Conservation (phyloP, 92 coral and sea anemone species). For the Hydrozoanthus gracilis region DNA sequence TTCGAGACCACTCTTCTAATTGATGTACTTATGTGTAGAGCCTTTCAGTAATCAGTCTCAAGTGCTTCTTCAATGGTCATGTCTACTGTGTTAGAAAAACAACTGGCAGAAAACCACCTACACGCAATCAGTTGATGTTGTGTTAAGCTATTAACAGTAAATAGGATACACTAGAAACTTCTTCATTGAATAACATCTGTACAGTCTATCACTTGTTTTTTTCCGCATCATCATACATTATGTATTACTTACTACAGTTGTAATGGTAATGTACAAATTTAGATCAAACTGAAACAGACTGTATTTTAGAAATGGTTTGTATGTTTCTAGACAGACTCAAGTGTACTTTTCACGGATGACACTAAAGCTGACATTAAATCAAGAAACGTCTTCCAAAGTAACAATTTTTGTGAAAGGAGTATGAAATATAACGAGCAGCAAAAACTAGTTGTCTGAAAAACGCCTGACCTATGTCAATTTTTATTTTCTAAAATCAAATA, state of each 20-base stretch:
- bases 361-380: neutral
- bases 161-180: neutral
- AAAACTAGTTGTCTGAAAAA: too few relatives aligned
- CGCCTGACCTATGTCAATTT: too few relatives aligned
- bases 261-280: neutral
- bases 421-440: too few relatives aligned
- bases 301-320: too few relatives aligned
- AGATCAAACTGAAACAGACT: neutral
- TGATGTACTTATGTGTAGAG: neutral
- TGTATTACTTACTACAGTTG: neutral
- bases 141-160: neutral
- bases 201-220: neutral
- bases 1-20: neutral
- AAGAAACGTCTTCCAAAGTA: too few relatives aligned
- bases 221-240: conserved; percentile 8
- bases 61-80: neutral
- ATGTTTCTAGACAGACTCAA: too few relatives aligned
- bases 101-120: neutral
- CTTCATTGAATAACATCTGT: neutral
- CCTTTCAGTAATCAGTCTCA: neutral
- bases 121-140: neutral
- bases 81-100: conserved; percentile 19
- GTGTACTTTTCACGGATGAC: neutral
- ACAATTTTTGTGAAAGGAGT: too few relatives aligned
- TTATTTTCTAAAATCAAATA: too few relatives aligned